A percentile compares a stretch with the other conserved stretches of the same genome.
These are phyloP conservation scores for Melitaea cinxia DNA, from an alignment of 1,140 invertebrate species.

Conservation along the genomic window DNA sequence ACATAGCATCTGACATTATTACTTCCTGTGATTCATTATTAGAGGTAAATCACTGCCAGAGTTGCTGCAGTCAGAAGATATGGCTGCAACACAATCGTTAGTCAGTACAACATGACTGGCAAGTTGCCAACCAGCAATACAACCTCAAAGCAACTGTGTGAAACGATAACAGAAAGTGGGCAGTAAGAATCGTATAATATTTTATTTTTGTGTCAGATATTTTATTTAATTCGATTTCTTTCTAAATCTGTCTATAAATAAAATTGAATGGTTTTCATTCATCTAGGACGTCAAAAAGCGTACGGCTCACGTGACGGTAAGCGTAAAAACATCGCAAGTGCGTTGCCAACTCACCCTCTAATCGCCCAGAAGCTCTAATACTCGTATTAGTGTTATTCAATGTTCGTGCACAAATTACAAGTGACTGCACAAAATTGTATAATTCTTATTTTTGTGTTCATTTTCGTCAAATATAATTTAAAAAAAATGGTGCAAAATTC, in stretches of 20 bases:
- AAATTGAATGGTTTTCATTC: no score
- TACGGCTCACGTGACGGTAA: no score
- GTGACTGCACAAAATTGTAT: no score
- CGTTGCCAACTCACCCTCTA: no score
- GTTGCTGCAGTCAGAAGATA: conserved; percentile 35
- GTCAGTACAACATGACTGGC: conserved; percentile 37
- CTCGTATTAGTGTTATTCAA: no score
- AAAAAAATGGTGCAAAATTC: no score
- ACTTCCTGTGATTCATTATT: conserved; percentile 10
- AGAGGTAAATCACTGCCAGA: conserved; percentile 21
- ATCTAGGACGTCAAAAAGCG: no score
- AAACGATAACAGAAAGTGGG: conserved; percentile 41
- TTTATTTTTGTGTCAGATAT: conserved; percentile 20
- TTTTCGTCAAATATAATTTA: no score
- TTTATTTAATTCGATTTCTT: conserved; percentile 12
- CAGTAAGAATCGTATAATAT: conserved; percentile 37
- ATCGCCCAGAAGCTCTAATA: no score
- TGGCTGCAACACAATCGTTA: conserved; percentile 38
- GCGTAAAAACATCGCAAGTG: no score
- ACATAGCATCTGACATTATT: conserved; percentile 5
- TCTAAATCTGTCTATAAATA: background rate
- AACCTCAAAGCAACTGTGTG: conserved; percentile 41
- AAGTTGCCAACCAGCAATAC: conserved; percentile 36
- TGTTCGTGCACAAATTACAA: no score
- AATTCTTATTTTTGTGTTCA: no score